phyloP scores from a whole-genome alignment of 2,113 vertebrate species.

The Ceyx cyanopectus region DNA sequence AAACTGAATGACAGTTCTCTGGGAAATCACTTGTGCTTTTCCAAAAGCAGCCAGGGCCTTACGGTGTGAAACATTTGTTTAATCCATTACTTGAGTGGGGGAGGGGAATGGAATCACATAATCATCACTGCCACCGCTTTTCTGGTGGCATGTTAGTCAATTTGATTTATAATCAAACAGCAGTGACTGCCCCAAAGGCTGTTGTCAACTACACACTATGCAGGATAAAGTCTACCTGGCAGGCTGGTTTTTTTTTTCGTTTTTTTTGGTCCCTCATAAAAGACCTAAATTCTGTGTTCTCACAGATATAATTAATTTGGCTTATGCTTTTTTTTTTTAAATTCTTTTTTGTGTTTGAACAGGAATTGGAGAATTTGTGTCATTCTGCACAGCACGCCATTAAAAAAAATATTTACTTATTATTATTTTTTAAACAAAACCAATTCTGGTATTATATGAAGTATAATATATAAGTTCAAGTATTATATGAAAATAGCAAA shows the following conservation, averaged over 20 bases:
- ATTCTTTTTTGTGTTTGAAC: too few relatives aligned
- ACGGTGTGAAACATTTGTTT: constrained; percentile 49
- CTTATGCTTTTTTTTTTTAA: background rate
- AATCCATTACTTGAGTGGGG: background rate
- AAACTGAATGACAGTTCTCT: background rate
- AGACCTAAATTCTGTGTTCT: background rate
- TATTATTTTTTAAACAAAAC: too few relatives aligned
- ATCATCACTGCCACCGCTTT: background rate
- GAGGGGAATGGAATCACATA: background rate
- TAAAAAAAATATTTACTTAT: too few relatives aligned
- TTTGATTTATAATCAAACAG: constrained; percentile 20
- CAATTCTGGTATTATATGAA: too few relatives aligned
- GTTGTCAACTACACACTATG: background rate
- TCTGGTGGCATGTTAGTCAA: background rate
- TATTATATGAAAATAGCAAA: too few relatives aligned
- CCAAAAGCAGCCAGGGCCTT: background rate
- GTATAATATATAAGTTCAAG: too few relatives aligned
- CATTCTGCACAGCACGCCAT: too few relatives aligned
- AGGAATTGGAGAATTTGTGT: too few relatives aligned
- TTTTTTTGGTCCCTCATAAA: too few relatives aligned
- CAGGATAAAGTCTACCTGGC: background rate
- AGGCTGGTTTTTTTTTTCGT: background rate
- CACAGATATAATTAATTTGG: background rate
- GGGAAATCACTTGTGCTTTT: constrained; percentile 15
- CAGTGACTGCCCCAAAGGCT: background rate